Base-by-base conservation (phyloP, 2,888 invertebrate genomes). In the Idaea dimidiata region DNA sequence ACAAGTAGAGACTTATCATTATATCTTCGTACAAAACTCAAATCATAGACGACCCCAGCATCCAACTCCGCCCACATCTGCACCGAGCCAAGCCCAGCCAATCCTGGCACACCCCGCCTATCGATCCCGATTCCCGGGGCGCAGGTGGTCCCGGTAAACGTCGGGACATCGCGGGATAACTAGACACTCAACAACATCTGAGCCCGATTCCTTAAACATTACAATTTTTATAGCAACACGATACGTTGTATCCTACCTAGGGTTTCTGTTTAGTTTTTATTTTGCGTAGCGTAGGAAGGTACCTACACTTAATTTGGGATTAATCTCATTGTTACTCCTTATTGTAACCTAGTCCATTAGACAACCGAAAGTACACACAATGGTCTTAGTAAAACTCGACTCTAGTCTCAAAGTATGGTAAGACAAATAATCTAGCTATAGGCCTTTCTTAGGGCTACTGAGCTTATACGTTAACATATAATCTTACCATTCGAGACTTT, bases 71-170 rank as follows among this genome's bases (percentile, higher is more conserved):
- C 86, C 88, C 80, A 74, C 66, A 43, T 32, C 17, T 61, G 54
- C 62, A 54, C 24, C 24, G 24, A 24, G 24, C 24, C 24, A 24
- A 24, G 62, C 57, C 57, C 71, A 68, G 68, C 88, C 91, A 89
- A 89, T 88, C 83, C 80, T 68, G 64, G 63, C 32, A 74, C 76
- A 77, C 88, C 77, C 86, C 89, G 89, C 89, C 89, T 84, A 86
- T 85, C 76, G 84, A 87, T 87, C 83, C 77, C 70, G 70, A 74
- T 62, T n/a, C 71, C 72, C 70, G 82, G 84, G 71, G 87, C 70
- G 90, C 91, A 91, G 87, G 91, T 91, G 69, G 78, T 68, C 72
- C 60, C 68, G 76, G 77, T 83, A 88, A 88, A 88, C 84, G 87
- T 81, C 63, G 72, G 67, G 61, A 62, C 65, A 53, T 61, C 69